A percentile compares a stretch with the other conserved stretches of the same genome.
Evolutionary conservation across 1,140 invertebrate species (phyloP).

Genomic region (Popillia japonica): DNA sequence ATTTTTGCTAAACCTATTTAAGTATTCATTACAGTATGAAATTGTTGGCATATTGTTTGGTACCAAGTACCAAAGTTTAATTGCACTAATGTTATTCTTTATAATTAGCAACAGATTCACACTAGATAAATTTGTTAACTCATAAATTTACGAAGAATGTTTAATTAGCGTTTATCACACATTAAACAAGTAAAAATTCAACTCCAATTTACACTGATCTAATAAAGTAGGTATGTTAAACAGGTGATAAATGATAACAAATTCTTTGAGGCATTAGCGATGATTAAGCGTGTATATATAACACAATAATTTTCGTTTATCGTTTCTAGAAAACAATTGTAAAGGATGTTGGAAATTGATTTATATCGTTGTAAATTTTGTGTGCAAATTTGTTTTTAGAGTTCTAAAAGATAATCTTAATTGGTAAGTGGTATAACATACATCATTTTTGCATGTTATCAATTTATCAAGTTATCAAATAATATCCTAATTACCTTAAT

Average conservation of each 20-base stretch:
- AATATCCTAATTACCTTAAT: not conserved
- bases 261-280: not conserved
- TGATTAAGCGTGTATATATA: not conserved
- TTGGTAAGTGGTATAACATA: not conserved
- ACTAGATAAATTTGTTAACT: too few relatives aligned
- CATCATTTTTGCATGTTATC: too few relatives aligned
- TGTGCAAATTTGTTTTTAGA: not conserved
- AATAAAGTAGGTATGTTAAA: not conserved
- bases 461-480: too few relatives aligned
- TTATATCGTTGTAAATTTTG: not conserved
- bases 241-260: not conserved
- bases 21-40: too few relatives aligned
- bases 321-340: not conserved
- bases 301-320: not conserved
- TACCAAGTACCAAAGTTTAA: too few relatives aligned
- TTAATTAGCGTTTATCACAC: not conserved
- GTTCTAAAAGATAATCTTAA: not conserved
- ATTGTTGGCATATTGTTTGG: too few relatives aligned
- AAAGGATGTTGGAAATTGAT: not conserved
- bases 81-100: too few relatives aligned
- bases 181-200: not conserved
- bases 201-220: not conserved
- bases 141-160: too few relatives aligned
- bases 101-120: too few relatives aligned
- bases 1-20: too few relatives aligned